Conservation (phyloP, 2,888 invertebrate genomes). For the Pilophorus perplexus region DNA sequence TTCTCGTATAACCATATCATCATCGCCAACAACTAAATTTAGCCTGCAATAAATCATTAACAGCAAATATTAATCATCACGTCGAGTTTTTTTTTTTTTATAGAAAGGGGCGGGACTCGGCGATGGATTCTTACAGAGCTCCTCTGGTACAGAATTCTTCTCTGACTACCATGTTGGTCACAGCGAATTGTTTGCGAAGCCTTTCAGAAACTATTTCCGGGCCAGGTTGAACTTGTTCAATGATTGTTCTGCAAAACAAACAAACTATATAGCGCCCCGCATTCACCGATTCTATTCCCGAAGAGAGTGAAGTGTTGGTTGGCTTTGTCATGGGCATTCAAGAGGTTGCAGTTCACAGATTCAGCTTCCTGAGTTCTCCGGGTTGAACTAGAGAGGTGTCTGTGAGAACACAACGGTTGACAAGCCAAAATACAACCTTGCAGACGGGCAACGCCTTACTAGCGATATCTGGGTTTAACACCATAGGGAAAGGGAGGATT, state of each 20-base stretch:
- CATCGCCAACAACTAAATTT: constrained; percentile 19
- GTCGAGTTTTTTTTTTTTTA: background rate
- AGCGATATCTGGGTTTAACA: no score
- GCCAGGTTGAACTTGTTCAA: background rate
- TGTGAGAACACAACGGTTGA: no score
- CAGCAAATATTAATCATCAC: background rate
- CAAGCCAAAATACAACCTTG: no score
- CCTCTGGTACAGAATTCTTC: constrained; percentile 27
- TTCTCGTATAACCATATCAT: constrained; percentile 13
- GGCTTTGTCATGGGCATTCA: no score
- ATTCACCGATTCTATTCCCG: no score
- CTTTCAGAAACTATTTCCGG: constrained; percentile 12
- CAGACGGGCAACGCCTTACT: no score
- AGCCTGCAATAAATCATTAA: background rate
- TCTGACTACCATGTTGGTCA: constrained; percentile 11
- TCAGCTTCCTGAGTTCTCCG: no score
- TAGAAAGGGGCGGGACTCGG: no score
- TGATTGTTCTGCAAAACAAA: background rate
- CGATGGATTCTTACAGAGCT: constrained; percentile 25
- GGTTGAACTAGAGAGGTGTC: background rate
- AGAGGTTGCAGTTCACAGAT: no score
- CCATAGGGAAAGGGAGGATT: no score
- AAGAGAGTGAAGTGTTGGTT: no score
- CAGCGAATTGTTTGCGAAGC: constrained; percentile 13
- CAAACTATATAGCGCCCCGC: background rate